phyloP scores from a whole-genome alignment of 2,797 vertebrate species.

The Hybognathus amarus region DNA sequence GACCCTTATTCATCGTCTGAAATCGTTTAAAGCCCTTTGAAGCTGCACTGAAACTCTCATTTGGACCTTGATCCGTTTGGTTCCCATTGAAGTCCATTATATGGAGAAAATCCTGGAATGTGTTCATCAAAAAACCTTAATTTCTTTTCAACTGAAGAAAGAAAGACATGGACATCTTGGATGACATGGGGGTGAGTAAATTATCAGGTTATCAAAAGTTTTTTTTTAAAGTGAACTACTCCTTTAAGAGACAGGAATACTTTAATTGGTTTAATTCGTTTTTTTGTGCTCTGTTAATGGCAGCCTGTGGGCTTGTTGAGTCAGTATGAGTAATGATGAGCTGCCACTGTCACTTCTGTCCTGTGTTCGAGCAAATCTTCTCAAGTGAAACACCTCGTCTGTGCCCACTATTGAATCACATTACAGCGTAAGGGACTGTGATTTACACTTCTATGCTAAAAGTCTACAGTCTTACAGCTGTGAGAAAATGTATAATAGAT shows the following conservation, averaged over 20 bases:
- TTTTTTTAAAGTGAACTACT: no score
- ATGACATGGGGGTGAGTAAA: no score
- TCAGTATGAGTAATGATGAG: slow-evolving; percentile 4
- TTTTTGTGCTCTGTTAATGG: not conserved
- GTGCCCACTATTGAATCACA: not conserved
- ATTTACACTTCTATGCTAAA: not conserved
- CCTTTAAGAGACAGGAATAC: not conserved
- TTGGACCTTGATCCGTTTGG: no score
- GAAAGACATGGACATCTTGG: no score
- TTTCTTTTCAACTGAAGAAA: no score
- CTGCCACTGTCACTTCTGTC: slow-evolving; percentile 15
- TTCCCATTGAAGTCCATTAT: no score
- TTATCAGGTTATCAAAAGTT: no score
- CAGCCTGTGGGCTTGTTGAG: not conserved
- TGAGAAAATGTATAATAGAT: not conserved
- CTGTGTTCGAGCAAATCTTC: not conserved
- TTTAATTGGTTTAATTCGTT: not conserved
- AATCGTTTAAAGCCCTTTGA: no score
- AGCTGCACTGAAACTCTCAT: no score
- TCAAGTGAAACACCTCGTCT: slow-evolving; percentile 4
- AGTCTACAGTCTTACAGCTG: not conserved
- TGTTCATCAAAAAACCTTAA: no score
- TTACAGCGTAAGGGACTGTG: not conserved
- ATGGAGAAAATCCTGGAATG: no score
- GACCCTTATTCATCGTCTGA: no score